Evolutionary conservation across 2,888 invertebrate genomes (phyloP), one percentile per base, ranked within the genome.

Genomic region (Digitonthophagus gazella): DNA sequence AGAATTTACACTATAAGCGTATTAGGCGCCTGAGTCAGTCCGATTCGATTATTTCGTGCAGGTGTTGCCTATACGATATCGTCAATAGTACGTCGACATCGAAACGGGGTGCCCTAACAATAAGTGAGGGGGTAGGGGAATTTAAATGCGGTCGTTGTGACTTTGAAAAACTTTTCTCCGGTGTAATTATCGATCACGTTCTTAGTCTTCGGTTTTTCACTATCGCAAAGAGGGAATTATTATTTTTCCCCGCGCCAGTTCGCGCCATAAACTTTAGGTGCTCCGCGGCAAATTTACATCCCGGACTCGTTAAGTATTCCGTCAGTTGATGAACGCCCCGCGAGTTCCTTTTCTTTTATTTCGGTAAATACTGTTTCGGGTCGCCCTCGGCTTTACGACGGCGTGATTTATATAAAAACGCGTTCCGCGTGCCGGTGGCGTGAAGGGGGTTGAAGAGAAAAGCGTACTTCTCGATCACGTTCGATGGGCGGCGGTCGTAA

Each of bases 261-360:
- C 28, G 28, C 28, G 28, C 11, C 28, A 44, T 44, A 44, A 44
- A 44, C 8, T 44, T 44, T 44, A 8, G 28, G 11, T 44, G 28
- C n/a, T n/a, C n/a, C n/a, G n/a, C n/a, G n/a, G n/a, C 11, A 44
- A 44, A 44, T 44, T 44, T 44, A 44, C 28, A 44, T 44, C 28
- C 6, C 28, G 28, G 11, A 8, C 28, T 44, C 28, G 28, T 44
- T 44, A 44, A 44, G 28, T 44, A 44, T 44, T 44, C 28, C 11
- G 6, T 44, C 28, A 44, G 28, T 44, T 44, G 28, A 44, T 44
- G 28, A 44, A 44, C 28, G 11, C 28, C 11, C 28, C 28, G 28
- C 11, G 6, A 8, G 11, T 44, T 44, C 28, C 11, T 44, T 44
- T 44, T 44, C 28, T 44, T 44, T 72, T 74, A 72, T 69, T 71